phyloP scores from a whole-genome alignment of 2,797 vertebrate species.

The Xerus rutilus region DNA sequence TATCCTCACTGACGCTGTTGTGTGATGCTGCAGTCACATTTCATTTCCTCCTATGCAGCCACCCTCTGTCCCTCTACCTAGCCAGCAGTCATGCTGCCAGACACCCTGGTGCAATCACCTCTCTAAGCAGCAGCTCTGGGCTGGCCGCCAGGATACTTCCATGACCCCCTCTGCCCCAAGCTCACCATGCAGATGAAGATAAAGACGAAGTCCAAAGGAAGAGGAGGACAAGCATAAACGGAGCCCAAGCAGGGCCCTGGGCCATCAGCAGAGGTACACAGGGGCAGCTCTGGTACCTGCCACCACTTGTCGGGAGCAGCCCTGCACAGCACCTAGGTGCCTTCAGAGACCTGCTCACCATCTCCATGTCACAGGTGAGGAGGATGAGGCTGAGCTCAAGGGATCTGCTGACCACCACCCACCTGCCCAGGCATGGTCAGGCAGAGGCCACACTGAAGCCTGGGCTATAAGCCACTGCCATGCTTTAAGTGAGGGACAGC shows the following conservation, averaged over 20 bases:
- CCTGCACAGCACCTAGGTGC: too few species aligned
- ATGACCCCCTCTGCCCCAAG: background rate
- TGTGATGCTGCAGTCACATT: background rate
- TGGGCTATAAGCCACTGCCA: background rate
- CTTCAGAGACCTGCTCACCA: background rate
- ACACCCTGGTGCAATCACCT: too few species aligned
- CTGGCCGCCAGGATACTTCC: background rate
- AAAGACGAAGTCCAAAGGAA: too few species aligned
- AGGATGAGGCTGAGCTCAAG: background rate
- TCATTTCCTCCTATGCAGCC: background rate
- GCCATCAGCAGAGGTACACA: too few species aligned
- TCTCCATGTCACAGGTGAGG: background rate
- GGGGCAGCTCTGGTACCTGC: background rate
- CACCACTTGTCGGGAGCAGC: background rate
- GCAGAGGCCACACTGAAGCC: too few species aligned
- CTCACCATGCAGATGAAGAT: background rate
- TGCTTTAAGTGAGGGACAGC: background rate
- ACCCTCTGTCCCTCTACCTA: background rate
- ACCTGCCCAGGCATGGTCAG: too few species aligned
- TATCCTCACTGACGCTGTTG: accelerated
- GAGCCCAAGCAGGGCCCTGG: background rate
- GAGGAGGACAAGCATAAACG: background rate
- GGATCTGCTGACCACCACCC: background rate
- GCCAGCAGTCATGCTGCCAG: background rate
- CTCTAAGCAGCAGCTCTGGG: background rate